A percentile compares a stretch with the other conserved stretches of the same genome.
Conservation (phyloP, 2,113 vertebrate species). For the Phoenicopterus ruber region DNA sequence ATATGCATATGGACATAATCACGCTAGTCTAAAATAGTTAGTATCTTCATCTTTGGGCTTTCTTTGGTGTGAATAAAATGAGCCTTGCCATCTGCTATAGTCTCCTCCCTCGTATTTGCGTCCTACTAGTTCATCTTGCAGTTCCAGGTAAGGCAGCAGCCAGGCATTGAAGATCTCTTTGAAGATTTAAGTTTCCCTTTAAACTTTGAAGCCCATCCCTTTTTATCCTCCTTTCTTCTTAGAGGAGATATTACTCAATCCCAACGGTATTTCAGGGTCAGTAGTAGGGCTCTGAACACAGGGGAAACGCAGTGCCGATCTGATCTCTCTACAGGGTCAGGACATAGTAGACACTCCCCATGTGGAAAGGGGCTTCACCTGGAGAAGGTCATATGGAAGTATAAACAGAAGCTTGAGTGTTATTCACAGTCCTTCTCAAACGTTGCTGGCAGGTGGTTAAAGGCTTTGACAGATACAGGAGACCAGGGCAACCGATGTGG, state of each 20-base stretch:
- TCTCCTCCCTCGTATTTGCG: neutral
- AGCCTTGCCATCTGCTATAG: neutral
- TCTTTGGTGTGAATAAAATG: neutral
- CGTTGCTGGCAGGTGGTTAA: neutral
- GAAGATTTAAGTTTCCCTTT: conserved; percentile 33
- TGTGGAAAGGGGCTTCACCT: neutral
- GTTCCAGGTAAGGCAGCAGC: neutral
- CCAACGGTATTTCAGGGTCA: neutral
- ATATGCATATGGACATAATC: neutral
- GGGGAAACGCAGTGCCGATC: neutral
- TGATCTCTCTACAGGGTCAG: neutral
- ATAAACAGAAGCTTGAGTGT: neutral
- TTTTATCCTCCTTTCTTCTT: neutral
- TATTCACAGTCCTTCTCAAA: neutral
- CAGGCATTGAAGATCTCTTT: neutral
- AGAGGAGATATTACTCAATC: neutral
- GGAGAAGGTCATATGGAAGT: neutral
- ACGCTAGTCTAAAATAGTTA: neutral
- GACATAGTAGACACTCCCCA: neutral
- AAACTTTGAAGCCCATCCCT: neutral
- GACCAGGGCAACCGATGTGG: neutral
- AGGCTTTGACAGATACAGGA: neutral
- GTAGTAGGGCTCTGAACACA: neutral
- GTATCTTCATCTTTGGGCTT: neutral
- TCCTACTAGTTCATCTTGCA: neutral